Base-by-base conservation (phyloP, 2,888 invertebrate species). In the Augochlorella aurata region DNA sequence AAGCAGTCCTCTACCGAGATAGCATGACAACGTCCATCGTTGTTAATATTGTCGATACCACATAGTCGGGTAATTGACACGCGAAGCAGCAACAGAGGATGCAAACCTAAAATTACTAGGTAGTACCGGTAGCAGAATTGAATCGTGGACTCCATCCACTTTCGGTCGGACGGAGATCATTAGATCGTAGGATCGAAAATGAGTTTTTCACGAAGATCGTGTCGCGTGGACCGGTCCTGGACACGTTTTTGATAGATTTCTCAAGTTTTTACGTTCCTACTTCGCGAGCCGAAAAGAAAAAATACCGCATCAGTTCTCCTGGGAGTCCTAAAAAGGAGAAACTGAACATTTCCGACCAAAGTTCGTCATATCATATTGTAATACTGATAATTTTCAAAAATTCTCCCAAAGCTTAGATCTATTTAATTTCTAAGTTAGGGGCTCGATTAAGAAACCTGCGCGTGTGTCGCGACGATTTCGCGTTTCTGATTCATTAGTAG, bases 301-400 rank as follows among this genome's bases (percentile, higher is more conserved):
- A 8, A 67, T 21, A 63, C 21, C n/a, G 18, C 65, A 49, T 9
- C n/a, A 18, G 49, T 58, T 49, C 47, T 58, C 21, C 18, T 49
- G 47, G 21, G 49, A 79, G 18, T n/a, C 66, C 38, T 58, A 49
- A 12, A 10, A 18, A 58, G 50, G n/a, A 69, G 45, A 72, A 72
- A 50, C 29, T 75, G 16, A 87, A 76, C 69, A 71, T 85, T 80
- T 87, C 84, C 84, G 87, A 88, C 85, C 84, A 85, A 87, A 77
- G 78, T 74, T 85, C 80, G 72, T 65, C 82, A 88, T 88, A 83
- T 88, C 85, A 80, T 69, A 65, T 73, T 24, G 18, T 77, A 67
- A 81, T 83, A 85, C 63, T 63, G 61, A 82, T 84, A 78, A 84
- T 81, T 87, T 87, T 49, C 29, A 63, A 61, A 54, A 63, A 72